Base-by-base conservation (phyloP, 2,888 invertebrate species). In the Colletes collaris region DNA sequence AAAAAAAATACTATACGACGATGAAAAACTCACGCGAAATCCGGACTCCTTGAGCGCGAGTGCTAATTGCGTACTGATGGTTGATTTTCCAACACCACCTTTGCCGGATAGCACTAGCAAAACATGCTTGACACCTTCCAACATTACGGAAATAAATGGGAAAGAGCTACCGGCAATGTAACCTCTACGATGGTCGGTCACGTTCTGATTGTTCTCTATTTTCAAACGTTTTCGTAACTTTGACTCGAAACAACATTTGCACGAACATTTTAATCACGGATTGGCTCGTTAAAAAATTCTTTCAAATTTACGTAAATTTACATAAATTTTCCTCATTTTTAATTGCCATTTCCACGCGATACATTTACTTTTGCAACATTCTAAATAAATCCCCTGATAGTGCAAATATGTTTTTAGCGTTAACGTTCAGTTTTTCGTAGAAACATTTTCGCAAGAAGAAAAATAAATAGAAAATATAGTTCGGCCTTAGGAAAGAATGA, bases 51-150 rank as follows among this genome's bases (percentile, higher is more conserved):
- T 96, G 11, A 99, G 94, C 27, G 97, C 96, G 87, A 98, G 94
- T 0, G 99, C 98, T 78, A 99, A 93, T 92, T 99, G 98, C 2
- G 98, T 97, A 92, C 98, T 97, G 11, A 99, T 96, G 76, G 99
- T 99, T 27, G 99, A 99, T 94, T 99, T 99, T 13, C 99, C 99
- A 40, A 99, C 99, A 55, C 99, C 99, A 37, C 99, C 99, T 95
- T 99, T 99, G 1, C 99, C 99, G 0, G 99, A 99, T 66, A 99
- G 94, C n/a, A 99, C 96, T 86, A 99, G 94, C 89, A 99, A 95
- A 56, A 98, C 95, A 91, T 97, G 96, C 93, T 97, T 97, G 6
- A 98, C 97, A 82, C 95, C 95, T 67, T 97, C 96, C 87, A 97
- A 93, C 97, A 97, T 97, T 84, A 76, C 88, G 76, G 44, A 74